Conservation (phyloP, 2,113 vertebrate species). For the Zosterops borbonicus region DNA sequence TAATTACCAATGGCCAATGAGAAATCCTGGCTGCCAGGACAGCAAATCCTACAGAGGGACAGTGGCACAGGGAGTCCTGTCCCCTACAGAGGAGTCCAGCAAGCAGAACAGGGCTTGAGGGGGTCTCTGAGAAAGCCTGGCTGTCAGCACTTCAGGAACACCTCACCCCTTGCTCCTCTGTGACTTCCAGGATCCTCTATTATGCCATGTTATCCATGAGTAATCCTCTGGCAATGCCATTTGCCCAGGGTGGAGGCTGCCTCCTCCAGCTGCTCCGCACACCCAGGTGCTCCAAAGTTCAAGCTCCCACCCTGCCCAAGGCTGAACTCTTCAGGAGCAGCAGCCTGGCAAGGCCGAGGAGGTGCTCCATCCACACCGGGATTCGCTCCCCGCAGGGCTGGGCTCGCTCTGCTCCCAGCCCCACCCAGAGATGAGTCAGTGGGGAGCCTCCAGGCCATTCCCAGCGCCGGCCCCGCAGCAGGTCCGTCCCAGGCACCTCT, state of each 20-base stretch:
- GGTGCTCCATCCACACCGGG: accelerated
- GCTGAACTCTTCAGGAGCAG: background rate
- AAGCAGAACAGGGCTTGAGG: background rate
- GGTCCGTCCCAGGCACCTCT: background rate
- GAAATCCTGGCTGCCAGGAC: background rate
- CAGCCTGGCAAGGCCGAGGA: background rate
- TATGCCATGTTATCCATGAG: accelerated
- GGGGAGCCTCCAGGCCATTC: background rate
- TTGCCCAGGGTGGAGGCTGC: background rate
- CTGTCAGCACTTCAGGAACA: background rate
- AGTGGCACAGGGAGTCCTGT: background rate
- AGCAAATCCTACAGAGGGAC: background rate
- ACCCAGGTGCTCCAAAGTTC: constrained; percentile 25
- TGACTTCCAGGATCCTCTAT: background rate
- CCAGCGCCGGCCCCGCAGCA: background rate
- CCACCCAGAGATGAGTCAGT: background rate
- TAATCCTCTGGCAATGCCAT: background rate
- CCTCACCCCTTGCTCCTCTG: background rate
- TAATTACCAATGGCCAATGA: background rate
- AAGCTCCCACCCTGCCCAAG: background rate
- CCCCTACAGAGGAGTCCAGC: background rate
- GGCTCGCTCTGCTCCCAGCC: background rate
- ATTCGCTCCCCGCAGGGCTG: background rate
- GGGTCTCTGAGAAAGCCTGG: background rate
- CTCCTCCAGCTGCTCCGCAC: background rate